Evolutionary conservation across 2,888 invertebrate species (phyloP).

Genomic region (Callosobruchus maculatus): DNA sequence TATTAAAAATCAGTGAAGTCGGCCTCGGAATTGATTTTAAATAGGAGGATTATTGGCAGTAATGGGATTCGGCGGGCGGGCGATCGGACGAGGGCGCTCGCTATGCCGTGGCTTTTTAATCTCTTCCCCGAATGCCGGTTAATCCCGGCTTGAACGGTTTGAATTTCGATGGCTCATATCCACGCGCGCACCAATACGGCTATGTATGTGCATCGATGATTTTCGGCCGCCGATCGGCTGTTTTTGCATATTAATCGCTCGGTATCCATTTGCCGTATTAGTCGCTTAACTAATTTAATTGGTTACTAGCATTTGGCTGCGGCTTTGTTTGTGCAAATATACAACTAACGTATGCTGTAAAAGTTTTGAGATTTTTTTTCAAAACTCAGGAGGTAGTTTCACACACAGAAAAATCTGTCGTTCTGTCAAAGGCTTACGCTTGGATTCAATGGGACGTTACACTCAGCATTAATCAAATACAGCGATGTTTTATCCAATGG

Average conservation of each 20-base stretch:
- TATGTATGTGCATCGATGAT: not conserved
- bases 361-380: no score
- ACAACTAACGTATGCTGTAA: no score
- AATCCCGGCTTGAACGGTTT: not conserved
- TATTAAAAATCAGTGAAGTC: constrained; percentile 41
- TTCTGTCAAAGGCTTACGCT: no score
- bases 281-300: not conserved
- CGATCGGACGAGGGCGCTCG: constrained; percentile 18
- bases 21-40: constrained; percentile 43
- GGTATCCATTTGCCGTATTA: no score
- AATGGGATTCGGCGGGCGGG: constrained; percentile 39
- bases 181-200: no score
- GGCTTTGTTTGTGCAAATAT: not conserved
- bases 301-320: not conserved
- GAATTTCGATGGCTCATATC: not conserved
- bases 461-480: no score
- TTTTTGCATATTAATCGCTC: no score
- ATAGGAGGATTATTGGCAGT: constrained; percentile 42
- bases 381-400: no score
- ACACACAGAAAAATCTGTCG: no score
- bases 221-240: no score
- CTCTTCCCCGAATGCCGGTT: not conserved
- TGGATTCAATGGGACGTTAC: no score
- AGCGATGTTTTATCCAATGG: no score
- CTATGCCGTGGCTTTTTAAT: constrained; percentile 36